phyloP scores from a whole-genome alignment of 37 sponge, comb jelly and placozoan species.

The Spongilla lacustris region DNA sequence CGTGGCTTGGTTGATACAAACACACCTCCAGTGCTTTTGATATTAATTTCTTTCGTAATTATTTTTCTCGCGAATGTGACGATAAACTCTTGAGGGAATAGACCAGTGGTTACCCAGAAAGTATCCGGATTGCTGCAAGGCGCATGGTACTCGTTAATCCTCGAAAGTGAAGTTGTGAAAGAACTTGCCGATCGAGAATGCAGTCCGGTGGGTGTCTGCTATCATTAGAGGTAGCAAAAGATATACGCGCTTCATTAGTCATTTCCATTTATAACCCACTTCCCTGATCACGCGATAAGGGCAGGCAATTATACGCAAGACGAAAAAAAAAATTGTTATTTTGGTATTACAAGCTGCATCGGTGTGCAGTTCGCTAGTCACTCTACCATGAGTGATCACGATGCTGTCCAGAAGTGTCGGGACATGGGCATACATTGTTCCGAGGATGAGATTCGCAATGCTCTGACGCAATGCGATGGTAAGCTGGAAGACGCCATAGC shows the following conservation, averaged over 20 bases:
- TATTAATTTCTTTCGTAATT: neutral
- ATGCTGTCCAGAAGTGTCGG: neutral
- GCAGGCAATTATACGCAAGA: neutral
- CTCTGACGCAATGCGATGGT: slow-evolving; percentile 36
- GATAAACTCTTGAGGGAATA: slow-evolving; percentile 84
- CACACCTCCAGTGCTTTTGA: slow-evolving; percentile 11
- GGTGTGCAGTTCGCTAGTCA: neutral
- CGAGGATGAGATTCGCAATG: neutral
- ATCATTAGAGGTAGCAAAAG: slow-evolving; percentile 70
- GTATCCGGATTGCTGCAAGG: slow-evolving; percentile 65
- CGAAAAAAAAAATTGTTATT: neutral
- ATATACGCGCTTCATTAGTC: slow-evolving; percentile 2
- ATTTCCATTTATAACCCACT: neutral
- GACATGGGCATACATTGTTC: neutral
- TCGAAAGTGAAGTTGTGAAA: neutral
- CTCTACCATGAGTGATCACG: neutral
- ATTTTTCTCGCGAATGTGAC: slow-evolving; percentile 50
- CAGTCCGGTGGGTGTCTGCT: slow-evolving; percentile 67
- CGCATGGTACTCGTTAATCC: neutral
- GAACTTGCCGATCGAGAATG: slow-evolving; percentile 79
- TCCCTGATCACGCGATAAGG: neutral
- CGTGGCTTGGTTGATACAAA: neutral
- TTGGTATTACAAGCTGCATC: neutral
- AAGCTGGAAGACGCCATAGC: slow-evolving; percentile 44
- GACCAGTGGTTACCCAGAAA: slow-evolving; percentile 81